Evolutionary conservation across 2,888 invertebrate genomes (phyloP), one percentile per base, ranked within the genome.

Genomic region (Philereme vetulata): DNA sequence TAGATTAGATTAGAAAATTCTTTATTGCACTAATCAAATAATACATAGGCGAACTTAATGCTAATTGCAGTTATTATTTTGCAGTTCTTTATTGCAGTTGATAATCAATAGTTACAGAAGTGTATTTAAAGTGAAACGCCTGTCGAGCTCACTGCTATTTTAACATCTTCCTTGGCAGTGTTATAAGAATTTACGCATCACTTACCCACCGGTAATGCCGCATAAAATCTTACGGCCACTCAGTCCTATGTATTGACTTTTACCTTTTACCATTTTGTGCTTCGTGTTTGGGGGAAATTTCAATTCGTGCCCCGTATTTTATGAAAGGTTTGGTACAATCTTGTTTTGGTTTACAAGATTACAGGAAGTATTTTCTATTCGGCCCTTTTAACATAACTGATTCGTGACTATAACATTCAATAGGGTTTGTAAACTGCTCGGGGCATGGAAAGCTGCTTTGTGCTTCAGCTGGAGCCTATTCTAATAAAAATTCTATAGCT

Each of bases 131-230:
- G 44, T 44, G 44, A 44, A 21, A 21, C 42, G 4, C 6, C 10
- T 44, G 21, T 21, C 2, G 42, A 36, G 44, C 11, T 7, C 11
- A 21, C 40, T 34, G 44, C 40, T 46, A 56, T 44, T 50, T 48
- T 33, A 40, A 34, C 10, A 35, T 56, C 45, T 52, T 61, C 56
- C 36, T 46, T 11, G 48, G 5, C 77, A 81, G 82, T 84, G 90
- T 91, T 92, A 91, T 91, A 91, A 90, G 90, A 92, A 91, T 91
- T 90, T 92, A 92, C 90, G 91, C 81, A 77, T 80, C 90, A 87
- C 86, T 91, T 88, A 62, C 62, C 80, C 82, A 69, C 65, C 78
- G 80, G 86, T 90, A 90, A 92, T 88, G 90, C 85, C 65, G 66
- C 77, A 86, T 92, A 92, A 92, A 92, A 92, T 88, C 81, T 90